A percentile compares a stretch with the other conserved stretches of the same genome.
Conservation (phyloP, 2,888 invertebrate species). For the Caenorhabditis drosophilae region DNA sequence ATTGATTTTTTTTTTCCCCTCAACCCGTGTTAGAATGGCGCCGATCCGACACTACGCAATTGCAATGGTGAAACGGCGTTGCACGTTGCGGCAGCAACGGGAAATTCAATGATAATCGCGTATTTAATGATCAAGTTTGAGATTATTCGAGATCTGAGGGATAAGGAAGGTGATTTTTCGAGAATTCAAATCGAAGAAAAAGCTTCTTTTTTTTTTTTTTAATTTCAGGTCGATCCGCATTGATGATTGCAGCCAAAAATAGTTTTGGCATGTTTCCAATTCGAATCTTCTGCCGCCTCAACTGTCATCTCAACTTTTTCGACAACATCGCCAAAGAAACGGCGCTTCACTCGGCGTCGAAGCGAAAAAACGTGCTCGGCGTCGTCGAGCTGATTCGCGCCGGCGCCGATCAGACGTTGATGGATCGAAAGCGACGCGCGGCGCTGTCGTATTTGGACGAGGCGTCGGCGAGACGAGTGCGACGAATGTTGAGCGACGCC, state of each 20-base stretch:
- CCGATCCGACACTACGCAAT: slow-evolving; percentile 13
- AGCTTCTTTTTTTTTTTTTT: no score
- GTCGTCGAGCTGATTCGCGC: background rate
- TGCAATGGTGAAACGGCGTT: slow-evolving; percentile 35
- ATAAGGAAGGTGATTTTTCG: background rate
- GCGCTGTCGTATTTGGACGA: slow-evolving; percentile 7
- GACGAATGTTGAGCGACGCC: no score
- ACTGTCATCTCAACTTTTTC: slow-evolving; percentile 14
- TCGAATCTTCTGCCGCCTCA: slow-evolving; percentile 14
- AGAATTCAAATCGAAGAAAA: no score
- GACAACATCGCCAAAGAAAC: slow-evolving; percentile 7
- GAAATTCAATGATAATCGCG: slow-evolving; percentile 15
- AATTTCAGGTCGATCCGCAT: slow-evolving; percentile 18
- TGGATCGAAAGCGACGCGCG: slow-evolving; percentile 10
- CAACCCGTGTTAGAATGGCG: no score
- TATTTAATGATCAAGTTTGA: slow-evolving; percentile 27
- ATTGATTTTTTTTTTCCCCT: background rate
- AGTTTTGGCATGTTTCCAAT: slow-evolving; percentile 32
- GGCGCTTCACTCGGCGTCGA: background rate
- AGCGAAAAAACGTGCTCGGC: background rate
- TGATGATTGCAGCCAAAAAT: slow-evolving; percentile 12
- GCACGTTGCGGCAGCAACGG: slow-evolving; percentile 36
- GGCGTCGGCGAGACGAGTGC: no score
- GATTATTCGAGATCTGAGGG: slow-evolving; percentile 7
- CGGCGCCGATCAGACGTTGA: slow-evolving; percentile 10